Base-by-base conservation (phyloP, 1,140 invertebrate species). In the Drosophila ercepeae region DNA sequence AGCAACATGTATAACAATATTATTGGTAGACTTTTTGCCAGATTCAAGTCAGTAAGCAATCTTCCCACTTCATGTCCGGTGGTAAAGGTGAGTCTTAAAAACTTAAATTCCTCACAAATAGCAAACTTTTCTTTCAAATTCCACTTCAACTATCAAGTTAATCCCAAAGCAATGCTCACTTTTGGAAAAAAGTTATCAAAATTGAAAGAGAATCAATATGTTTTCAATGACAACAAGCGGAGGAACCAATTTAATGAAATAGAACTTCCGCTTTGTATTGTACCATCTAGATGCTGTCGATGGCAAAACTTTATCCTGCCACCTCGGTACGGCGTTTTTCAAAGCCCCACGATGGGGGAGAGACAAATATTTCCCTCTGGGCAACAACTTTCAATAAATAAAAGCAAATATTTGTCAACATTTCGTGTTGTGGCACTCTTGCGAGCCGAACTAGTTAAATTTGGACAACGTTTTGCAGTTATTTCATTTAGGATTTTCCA, bases 341-440 rank as follows among this genome's bases (percentile, higher is more conserved):
- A n/a, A n/a, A n/a, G n/a, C n/a, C n/a, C n/a, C n/a, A n/a, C n/a
- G n/a, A n/a, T n/a, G n/a, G 29, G 29, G 16, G 42, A 42, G 51
- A 53, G 27, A 29, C 39, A 65, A 67, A 67, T 45, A 39, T 67
- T 67, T 67, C 50, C 46, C 46, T 27, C 42, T 25, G 64, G 39
- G 49, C 67, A 34, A 36, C 23, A 67, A 64, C 64, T 67, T 67
- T 67, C 61, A 53, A 67, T 67, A 67, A 67, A 64, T 65, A 67
- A 67, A 67, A 67, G 61, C 61, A 67, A 67, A 67, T 67, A 67
- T 67, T 67, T 67, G 64, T 67, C 64, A 67, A 67, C 61, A 53
- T 53, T 53, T 52, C 42, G 42, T 64, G 57, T 64, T 48, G 55
- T 18, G 27, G 19, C 36, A 42, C 51, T 42, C 36, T 21, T 14